phyloP scores from a whole-genome alignment of 1,140 invertebrate species.

The Anastrepha ludens region DNA sequence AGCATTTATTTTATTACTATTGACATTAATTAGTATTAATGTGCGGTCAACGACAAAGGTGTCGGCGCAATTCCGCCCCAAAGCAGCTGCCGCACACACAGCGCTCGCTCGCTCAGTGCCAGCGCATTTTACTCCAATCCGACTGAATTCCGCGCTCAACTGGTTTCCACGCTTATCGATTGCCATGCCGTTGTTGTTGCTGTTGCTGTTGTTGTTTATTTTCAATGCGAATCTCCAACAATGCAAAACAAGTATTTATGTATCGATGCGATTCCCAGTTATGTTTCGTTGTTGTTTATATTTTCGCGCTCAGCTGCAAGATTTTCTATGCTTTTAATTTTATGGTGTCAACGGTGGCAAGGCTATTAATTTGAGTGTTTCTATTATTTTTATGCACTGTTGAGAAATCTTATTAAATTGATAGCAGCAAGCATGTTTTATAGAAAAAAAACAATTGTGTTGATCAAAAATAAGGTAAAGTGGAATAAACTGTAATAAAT shows the following conservation, averaged over 20 bases:
- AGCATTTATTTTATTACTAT: constrained; percentile 37
- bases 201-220: background rate
- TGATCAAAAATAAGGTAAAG: background rate
- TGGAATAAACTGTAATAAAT: background rate
- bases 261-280: background rate
- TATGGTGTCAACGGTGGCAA: constrained; percentile 42
- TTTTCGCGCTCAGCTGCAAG: constrained; percentile 13
- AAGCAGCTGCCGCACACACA: background rate
- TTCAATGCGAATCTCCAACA: background rate
- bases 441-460: background rate
- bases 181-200: background rate
- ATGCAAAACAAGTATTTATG: background rate
- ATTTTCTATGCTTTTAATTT: constrained; percentile 30
- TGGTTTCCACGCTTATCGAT: constrained; percentile 35
- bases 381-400: background rate
- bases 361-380: constrained; percentile 31
- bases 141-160: background rate
- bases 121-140: background rate
- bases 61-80: constrained; percentile 42
- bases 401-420: constrained; percentile 31
- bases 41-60: constrained; percentile 47
- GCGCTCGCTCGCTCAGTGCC: background rate
- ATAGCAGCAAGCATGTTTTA: background rate
- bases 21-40: constrained; percentile 52
- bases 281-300: constrained; percentile 16